Conservation (phyloP, 2,797 vertebrate species). For the Bufotes viridis region DNA sequence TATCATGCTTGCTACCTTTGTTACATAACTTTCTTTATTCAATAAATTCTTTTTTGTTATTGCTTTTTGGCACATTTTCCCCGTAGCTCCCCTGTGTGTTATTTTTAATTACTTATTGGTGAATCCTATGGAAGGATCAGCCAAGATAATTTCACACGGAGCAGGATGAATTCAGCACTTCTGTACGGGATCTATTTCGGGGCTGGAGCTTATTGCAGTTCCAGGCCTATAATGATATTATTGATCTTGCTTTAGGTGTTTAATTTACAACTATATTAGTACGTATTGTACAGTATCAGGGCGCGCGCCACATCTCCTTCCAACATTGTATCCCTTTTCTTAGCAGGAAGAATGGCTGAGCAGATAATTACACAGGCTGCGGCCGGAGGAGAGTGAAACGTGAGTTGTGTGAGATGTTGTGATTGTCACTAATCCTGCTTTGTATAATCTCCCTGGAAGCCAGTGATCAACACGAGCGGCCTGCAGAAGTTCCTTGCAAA, state of each 20-base stretch:
- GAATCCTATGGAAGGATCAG: neutral
- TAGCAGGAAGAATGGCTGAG: neutral
- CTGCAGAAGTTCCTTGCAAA: neutral
- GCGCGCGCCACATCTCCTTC: neutral
- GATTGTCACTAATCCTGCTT: neutral
- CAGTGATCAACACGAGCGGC: neutral
- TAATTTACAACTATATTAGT: conserved; percentile 39
- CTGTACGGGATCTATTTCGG: conserved; percentile 21
- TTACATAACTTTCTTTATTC: neutral
- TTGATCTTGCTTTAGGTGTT: conserved; percentile 53
- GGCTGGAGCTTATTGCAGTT: conserved; percentile 34
- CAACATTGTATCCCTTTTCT: neutral
- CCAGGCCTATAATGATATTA: neutral
- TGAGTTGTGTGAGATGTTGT: neutral
- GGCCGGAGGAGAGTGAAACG: neutral
- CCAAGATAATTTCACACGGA: neutral
- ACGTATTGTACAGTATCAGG: conserved; percentile 4
- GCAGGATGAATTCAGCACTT: neutral
- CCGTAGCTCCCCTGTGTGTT: neutral
- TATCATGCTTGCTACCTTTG: neutral
- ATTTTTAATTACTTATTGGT: conserved; percentile 8
- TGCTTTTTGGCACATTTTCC: neutral
- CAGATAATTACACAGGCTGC: neutral
- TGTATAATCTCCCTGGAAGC: neutral
- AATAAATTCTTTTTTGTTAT: neutral